phyloP scores from a whole-genome alignment of 2,888 invertebrate species.

The Epinotia nisella region DNA sequence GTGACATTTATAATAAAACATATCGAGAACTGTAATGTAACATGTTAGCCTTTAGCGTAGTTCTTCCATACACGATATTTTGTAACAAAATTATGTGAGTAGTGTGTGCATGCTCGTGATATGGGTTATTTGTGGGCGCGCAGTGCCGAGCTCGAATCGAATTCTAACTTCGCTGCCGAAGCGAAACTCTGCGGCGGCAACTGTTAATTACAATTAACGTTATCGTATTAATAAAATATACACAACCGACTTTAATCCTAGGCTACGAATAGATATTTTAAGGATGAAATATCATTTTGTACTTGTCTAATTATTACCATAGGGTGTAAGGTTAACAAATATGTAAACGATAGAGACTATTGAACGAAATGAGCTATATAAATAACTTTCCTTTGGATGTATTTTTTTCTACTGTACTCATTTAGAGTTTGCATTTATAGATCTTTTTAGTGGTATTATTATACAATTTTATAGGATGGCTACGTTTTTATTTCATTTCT shows the following conservation, averaged over 20 bases:
- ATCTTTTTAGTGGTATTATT: slow-evolving; percentile 78
- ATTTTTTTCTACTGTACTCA: slow-evolving; percentile 82
- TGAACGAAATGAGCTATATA: slow-evolving; percentile 80
- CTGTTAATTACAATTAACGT: slow-evolving; percentile 37
- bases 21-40: slow-evolving; percentile 75
- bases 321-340: slow-evolving; percentile 81
- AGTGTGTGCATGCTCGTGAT: slow-evolving; percentile 64
- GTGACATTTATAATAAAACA: slow-evolving; percentile 73
- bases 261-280: slow-evolving; percentile 79
- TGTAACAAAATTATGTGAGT: slow-evolving; percentile 53
- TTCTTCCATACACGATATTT: slow-evolving; percentile 78
- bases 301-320: slow-evolving; percentile 84
- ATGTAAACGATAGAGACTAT: slow-evolving; percentile 77
- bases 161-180: slow-evolving; percentile 28
- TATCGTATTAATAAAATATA: slow-evolving; percentile 65
- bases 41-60: slow-evolving; percentile 82
- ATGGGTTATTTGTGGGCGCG: slow-evolving; percentile 43
- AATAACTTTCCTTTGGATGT: slow-evolving; percentile 76
- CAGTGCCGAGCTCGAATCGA: slow-evolving; percentile 36
- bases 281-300: slow-evolving; percentile 83
- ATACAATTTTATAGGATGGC: slow-evolving; percentile 74
- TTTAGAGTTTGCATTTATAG: slow-evolving; percentile 83
- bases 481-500: slow-evolving; percentile 54
- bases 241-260: slow-evolving; percentile 82
- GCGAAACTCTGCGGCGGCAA: slow-evolving; percentile 34